Conservation (phyloP, 2,888 invertebrate genomes). For the Apamea epomidion region DNA sequence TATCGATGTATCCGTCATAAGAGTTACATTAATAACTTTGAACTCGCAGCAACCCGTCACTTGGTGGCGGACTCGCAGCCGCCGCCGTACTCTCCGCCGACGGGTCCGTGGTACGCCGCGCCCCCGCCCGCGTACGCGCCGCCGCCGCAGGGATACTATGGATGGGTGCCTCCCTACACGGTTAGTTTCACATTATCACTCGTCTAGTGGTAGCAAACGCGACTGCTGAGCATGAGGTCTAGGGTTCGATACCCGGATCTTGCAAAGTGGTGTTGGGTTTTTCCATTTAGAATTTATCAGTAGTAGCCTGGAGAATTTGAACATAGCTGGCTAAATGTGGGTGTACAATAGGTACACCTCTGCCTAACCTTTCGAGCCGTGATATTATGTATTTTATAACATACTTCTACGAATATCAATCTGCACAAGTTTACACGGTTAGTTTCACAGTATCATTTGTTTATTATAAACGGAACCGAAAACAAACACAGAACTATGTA, state of each 20-base stretch:
- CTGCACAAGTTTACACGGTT: background rate
- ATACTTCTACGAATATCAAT: background rate
- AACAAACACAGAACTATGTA: background rate
- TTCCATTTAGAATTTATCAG: background rate
- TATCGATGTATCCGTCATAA: background rate
- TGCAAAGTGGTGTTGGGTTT: background rate
- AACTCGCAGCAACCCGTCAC: slow-evolving; percentile 90
- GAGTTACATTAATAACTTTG: background rate
- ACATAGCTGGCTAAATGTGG: background rate
- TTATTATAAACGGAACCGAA: background rate
- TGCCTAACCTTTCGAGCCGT: background rate
- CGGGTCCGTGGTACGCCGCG: slow-evolving; percentile 95
- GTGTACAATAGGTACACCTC: too few relatives aligned
- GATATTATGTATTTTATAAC: background rate
- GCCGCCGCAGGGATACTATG: slow-evolving; percentile 96
- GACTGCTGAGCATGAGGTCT: background rate
- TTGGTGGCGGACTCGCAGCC: slow-evolving; percentile 92
- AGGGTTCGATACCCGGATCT: background rate
- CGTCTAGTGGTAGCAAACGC: background rate
- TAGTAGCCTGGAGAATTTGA: background rate
- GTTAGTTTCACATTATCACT: slow-evolving; percentile 76
- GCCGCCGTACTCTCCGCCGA: slow-evolving; percentile 95
- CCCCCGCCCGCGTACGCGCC: slow-evolving; percentile 98
- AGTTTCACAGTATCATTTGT: background rate
- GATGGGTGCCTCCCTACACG: slow-evolving; percentile 96